Evolutionary conservation across 2,888 invertebrate species (phyloP).

Genomic region (Polietes domitor): DNA sequence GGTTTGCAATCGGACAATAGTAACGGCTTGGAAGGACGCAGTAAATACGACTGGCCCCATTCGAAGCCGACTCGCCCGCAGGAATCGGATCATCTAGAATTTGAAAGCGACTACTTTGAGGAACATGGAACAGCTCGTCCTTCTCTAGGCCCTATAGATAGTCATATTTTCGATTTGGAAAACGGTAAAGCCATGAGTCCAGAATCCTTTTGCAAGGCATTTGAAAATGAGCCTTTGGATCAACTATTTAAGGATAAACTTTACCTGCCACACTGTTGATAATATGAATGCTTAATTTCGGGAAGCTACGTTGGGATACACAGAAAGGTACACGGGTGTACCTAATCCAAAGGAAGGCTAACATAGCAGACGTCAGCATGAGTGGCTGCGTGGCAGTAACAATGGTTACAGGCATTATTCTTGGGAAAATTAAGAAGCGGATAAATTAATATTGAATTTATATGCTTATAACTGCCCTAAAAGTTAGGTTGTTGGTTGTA

Average conservation of each 20-base stretch:
- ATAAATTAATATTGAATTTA: too few species aligned
- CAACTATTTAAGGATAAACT: constrained; percentile 73
- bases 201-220: constrained; percentile 73
- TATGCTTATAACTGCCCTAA: too few species aligned
- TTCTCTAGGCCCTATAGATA: constrained; percentile 72
- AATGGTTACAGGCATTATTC: too few species aligned
- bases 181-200: constrained; percentile 60
- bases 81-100: constrained; percentile 75
- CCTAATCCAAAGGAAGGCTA: too few species aligned
- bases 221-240: constrained; percentile 76
- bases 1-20: constrained; percentile 76
- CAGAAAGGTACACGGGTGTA: too few species aligned
- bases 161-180: constrained; percentile 64
- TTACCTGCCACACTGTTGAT: too few species aligned
- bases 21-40: constrained; percentile 74
- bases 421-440: too few species aligned
- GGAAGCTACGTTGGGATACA: too few species aligned
- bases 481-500: too few species aligned
- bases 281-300: too few species aligned
- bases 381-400: too few species aligned
- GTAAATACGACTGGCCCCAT: constrained; percentile 76
- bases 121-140: constrained; percentile 70
- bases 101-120: constrained; percentile 69
- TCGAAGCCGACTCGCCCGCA: constrained; percentile 63
- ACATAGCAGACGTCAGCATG: too few species aligned